Conservation (phyloP, 2,113 vertebrate species). For the Rhineura floridana region DNA sequence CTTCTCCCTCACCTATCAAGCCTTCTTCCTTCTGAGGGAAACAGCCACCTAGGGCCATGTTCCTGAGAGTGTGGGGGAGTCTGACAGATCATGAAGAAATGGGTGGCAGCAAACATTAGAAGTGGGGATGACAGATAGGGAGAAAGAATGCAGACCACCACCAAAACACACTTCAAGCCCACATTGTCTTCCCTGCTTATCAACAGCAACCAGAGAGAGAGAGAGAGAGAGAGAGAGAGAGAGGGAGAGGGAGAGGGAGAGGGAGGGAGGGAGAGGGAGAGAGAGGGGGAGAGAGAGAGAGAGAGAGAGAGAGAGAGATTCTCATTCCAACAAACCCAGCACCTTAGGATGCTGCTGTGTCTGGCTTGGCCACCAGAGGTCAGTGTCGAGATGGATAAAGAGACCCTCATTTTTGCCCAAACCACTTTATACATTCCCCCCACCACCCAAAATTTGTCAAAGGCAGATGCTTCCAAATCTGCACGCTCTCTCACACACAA, state of each 20-base stretch:
- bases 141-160: too few relatives aligned
- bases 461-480: too few relatives aligned
- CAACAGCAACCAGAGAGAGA: not conserved
- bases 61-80: too few relatives aligned
- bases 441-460: not conserved
- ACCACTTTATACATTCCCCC: too few relatives aligned
- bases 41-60: too few relatives aligned
- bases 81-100: too few relatives aligned
- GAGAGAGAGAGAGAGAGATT: not conserved
- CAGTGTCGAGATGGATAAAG: not conserved
- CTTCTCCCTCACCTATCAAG: not conserved
- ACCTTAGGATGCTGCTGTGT: not conserved
- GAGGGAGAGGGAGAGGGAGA: not conserved
- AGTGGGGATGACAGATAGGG: too few relatives aligned
- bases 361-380: not conserved
- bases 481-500: too few relatives aligned
- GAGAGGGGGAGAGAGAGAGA: not conserved
- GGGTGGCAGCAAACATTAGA: too few relatives aligned
- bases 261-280: not conserved
- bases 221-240: not conserved
- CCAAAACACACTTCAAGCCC: too few relatives aligned
- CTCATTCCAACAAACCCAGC: constrained; percentile 2
- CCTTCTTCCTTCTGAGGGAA: not conserved
- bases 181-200: too few relatives aligned
- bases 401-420: too few relatives aligned